Conservation (phyloP, 1,140 invertebrate genomes). For the Saccostrea cuccullata region DNA sequence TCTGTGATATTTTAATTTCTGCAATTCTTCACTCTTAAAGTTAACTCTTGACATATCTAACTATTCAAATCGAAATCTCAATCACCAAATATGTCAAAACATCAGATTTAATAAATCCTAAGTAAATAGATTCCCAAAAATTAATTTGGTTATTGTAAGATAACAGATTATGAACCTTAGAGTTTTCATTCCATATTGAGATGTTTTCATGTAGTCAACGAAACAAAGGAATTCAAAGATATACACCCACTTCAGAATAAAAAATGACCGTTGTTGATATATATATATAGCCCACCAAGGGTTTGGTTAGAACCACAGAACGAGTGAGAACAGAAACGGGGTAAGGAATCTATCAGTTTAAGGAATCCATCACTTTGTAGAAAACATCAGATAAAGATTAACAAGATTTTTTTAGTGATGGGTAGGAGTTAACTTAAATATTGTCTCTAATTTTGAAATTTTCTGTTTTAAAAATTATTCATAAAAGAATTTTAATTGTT, state of each 20-base stretch:
- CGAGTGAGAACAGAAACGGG: not conserved
- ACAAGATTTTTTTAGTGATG: not conserved
- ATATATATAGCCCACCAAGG: slow-evolving; percentile 7
- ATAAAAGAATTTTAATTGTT: too few species aligned
- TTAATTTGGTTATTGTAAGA: slow-evolving; percentile 34
- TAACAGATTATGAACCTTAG: not conserved
- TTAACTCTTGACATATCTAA: slow-evolving; percentile 16
- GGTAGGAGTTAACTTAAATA: not conserved
- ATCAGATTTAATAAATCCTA: slow-evolving; percentile 32
- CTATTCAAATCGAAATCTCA: slow-evolving; percentile 29
- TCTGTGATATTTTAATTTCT: not conserved
- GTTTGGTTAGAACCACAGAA: not conserved
- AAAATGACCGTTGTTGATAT: slow-evolving; percentile 22
- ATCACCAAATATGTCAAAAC: slow-evolving; percentile 25
- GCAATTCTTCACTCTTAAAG: slow-evolving; percentile 29
- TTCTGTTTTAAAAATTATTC: too few species aligned
- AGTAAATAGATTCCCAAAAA: slow-evolving; percentile 25
- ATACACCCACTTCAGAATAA: slow-evolving; percentile 30
- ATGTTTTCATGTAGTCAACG: slow-evolving; percentile 27
- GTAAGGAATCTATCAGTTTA: not conserved
- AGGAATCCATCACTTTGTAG: not conserved
- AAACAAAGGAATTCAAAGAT: slow-evolving; percentile 33
- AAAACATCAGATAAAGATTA: not conserved
- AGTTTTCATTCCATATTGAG: slow-evolving; percentile 17
- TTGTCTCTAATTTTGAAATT: too few species aligned